Base-by-base conservation (phyloP, 2,113 vertebrate genomes). In the Hyperoodon ampullatus region DNA sequence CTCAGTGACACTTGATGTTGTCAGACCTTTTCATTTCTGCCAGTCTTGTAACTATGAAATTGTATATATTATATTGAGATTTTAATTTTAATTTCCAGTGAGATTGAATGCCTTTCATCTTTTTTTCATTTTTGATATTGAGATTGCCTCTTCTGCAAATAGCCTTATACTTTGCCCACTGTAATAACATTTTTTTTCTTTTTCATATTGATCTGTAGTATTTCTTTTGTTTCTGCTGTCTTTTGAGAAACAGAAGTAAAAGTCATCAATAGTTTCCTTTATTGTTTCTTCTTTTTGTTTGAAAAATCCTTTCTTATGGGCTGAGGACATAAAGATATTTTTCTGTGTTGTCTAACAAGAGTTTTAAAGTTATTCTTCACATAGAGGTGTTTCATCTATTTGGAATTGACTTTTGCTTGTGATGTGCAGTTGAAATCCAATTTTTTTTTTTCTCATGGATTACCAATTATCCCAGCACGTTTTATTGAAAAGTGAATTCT, bases 261-360 rank as follows among this genome's bases (percentile, higher is more conserved):
- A 74, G 63, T 65, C 13, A 90, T 65, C 44, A n/a, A 1, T 65
- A 50, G 14, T 80, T 63, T 88, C 81, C 68, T 83, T 61, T 89
- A 71, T 71, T 60, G 18, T 93, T 86, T 86, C 65, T 44, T 39
- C 68, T 68, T 88, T 96, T 91, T 94, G 61, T 66, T 85, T 89
- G 63, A 83, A 95, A 91, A 95, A 50, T 66, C 19, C 33, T n/a
- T 47, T 18, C 26, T 75, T 90, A 33, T 66, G 53, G 68, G n/a
- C 26, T 72, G 18, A 30, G 3, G 21, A 75, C 28, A 61, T 89
- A 47, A 65, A 65, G 28, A 33, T 66, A n/a, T 86, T 75, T 96
- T 85, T 80, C 72, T 82, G 2, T 74, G 65, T 81, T 66, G 15
- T 81, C 33, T 93, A 70, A 16, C n/a, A 83, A 84, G 72, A 93